These are phyloP conservation scores for Emys orbicularis DNA, from an alignment of 2,797 vertebrate genomes.

Conservation along the genomic window DNA sequence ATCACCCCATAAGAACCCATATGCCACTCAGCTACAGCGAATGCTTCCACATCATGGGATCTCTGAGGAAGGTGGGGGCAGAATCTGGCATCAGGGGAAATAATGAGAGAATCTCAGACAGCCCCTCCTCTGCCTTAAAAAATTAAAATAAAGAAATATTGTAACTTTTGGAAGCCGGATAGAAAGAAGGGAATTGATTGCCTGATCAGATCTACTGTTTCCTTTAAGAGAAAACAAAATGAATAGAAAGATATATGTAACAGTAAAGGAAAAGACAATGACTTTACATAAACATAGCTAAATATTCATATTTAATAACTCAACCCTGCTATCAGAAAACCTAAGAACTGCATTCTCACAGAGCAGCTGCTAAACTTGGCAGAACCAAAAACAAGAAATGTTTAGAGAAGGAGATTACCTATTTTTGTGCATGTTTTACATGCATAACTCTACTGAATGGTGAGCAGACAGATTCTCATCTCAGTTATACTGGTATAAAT, in stretches of 20 bases:
- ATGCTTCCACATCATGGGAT: not conserved
- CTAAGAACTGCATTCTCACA: not conserved
- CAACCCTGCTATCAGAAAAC: not conserved
- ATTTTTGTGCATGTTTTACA: not conserved
- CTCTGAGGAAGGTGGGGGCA: not conserved
- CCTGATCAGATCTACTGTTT: not conserved
- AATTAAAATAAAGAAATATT: not conserved
- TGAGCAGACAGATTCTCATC: not conserved
- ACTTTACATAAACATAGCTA: not conserved
- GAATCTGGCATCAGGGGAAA: not conserved
- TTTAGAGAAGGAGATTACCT: not conserved
- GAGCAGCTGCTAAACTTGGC: not conserved
- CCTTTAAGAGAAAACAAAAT: not conserved
- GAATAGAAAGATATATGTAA: not conserved
- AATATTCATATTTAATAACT: not conserved
- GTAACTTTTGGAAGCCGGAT: not conserved
- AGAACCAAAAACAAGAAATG: not conserved
- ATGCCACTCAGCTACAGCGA: accelerated
- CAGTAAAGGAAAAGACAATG: not conserved
- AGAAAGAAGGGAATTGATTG: not conserved
- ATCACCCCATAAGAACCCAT: not conserved
- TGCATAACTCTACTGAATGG: not conserved
- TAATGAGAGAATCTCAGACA: not conserved
- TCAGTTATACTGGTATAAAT: not conserved
- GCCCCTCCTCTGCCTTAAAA: not conserved